Evolutionary conservation across 2,113 vertebrate genomes (phyloP).

Genomic region (Helogale parvula): DNA sequence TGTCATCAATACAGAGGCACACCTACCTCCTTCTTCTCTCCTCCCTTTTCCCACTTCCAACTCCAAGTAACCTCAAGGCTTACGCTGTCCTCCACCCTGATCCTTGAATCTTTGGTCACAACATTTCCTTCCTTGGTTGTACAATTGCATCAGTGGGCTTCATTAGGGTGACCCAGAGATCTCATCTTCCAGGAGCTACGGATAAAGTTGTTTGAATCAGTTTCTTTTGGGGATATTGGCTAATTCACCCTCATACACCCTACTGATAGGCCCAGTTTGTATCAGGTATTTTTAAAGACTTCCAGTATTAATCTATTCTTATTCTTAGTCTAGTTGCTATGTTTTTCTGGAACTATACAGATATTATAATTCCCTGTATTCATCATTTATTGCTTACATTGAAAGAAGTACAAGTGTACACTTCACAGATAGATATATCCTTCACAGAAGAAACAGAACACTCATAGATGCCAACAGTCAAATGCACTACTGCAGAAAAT

Average conservation of each 20-base stretch:
- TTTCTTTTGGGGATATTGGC: neutral
- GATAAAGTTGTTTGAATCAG: neutral
- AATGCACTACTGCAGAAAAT: slow-evolving; percentile 44
- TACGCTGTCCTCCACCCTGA: neutral
- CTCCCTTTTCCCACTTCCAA: neutral
- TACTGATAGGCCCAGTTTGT: neutral
- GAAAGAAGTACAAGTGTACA: slow-evolving; percentile 20
- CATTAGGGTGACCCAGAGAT: neutral
- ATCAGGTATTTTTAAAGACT: slow-evolving; percentile 37
- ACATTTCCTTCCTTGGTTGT: neutral
- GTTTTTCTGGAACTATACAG: neutral
- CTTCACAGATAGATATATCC: slow-evolving; percentile 32
- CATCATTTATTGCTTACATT: slow-evolving; percentile 12
- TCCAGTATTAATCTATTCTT: slow-evolving; percentile 15
- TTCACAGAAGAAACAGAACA: slow-evolving; percentile 44
- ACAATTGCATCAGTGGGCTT: neutral
- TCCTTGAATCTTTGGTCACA: neutral
- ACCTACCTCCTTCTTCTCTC: neutral
- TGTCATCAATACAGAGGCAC: neutral
- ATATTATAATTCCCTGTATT: slow-evolving; percentile 23
- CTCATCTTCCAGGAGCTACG: neutral
- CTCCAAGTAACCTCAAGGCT: neutral
- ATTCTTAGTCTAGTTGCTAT: neutral
- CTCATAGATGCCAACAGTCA: slow-evolving; percentile 43
- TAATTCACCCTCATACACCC: neutral